Conservation (phyloP, 1,140 invertebrate species). For the Dolichoris vasculosae region DNA sequence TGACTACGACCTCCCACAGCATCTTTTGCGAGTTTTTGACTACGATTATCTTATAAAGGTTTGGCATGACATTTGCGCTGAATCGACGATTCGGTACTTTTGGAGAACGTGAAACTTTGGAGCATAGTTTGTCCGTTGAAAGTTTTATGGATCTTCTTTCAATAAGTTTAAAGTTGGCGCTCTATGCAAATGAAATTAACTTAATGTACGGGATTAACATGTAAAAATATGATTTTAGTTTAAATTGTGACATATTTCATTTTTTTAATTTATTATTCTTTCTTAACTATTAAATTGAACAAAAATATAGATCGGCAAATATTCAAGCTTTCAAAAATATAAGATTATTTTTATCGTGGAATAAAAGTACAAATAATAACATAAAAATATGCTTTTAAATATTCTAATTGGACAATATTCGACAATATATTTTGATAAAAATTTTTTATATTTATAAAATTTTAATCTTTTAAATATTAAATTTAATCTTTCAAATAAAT, state of each 20-base stretch:
- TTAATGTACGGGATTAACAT: background rate
- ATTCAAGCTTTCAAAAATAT: no score
- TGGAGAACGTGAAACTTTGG: background rate
- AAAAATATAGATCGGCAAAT: no score
- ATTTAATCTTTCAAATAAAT: background rate
- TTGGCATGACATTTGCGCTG: background rate
- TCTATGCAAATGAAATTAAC: background rate
- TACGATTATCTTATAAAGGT: background rate
- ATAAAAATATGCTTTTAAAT: no score
- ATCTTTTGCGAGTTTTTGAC: background rate
- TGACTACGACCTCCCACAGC: constrained; percentile 3
- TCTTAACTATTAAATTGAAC: no score
- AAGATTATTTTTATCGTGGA: no score
- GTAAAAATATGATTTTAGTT: background rate
- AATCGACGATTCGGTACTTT: background rate
- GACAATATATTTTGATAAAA: no score
- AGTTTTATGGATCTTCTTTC: background rate
- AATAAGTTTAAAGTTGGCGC: background rate
- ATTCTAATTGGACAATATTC: no score
- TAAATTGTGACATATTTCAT: background rate
- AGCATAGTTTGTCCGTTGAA: background rate
- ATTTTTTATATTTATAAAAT: no score
- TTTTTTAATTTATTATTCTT: no score
- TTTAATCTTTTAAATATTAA: no score
- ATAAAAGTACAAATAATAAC: no score